Evolutionary conservation across 2,797 vertebrate genomes (phyloP).

Genomic region (Gymnocypris eckloni): DNA sequence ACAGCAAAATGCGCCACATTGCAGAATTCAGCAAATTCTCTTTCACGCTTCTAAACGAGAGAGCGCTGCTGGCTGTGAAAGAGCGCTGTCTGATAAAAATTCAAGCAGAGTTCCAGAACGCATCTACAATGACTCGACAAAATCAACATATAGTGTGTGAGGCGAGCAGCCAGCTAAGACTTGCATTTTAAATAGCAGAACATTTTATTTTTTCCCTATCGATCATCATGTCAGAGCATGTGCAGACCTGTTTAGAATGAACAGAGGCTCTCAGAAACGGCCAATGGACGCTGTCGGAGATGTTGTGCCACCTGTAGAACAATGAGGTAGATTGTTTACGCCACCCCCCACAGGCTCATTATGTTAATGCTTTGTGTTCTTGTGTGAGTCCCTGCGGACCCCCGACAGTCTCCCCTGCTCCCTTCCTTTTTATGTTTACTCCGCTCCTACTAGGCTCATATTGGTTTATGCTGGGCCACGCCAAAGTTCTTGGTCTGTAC

Average conservation of each 20-base stretch:
- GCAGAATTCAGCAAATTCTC: slow-evolving; percentile 43
- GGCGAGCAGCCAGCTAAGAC: background rate
- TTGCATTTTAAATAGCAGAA: slow-evolving; percentile 21
- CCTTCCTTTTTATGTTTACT: slow-evolving; percentile 50
- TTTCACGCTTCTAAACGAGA: slow-evolving; percentile 44
- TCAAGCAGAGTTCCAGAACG: slow-evolving; percentile 53
- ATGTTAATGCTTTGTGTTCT: slow-evolving; percentile 48
- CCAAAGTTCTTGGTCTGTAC: slow-evolving; percentile 40
- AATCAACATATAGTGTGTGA: slow-evolving; percentile 32
- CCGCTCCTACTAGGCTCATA: slow-evolving; percentile 10
- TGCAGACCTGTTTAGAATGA: slow-evolving; percentile 1
- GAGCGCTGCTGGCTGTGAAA: slow-evolving; percentile 28
- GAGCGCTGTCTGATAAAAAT: slow-evolving; percentile 47
- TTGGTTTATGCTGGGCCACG: background rate
- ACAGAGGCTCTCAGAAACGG: slow-evolving; percentile 4
- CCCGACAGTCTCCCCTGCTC: slow-evolving; percentile 14
- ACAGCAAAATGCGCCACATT: slow-evolving; percentile 51
- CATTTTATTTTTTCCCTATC: slow-evolving; percentile 8
- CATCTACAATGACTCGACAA: slow-evolving; percentile 54
- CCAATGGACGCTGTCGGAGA: slow-evolving; percentile 15
- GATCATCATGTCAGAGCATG: background rate
- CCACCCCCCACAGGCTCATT: slow-evolving; percentile 38
- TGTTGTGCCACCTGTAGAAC: slow-evolving; percentile 52
- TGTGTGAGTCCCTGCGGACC: slow-evolving; percentile 9
- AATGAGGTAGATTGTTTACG: slow-evolving; percentile 41